These are phyloP conservation scores for Copsychus sechellarum DNA, from an alignment of 2,113 vertebrate genomes.

Conservation along the genomic window DNA sequence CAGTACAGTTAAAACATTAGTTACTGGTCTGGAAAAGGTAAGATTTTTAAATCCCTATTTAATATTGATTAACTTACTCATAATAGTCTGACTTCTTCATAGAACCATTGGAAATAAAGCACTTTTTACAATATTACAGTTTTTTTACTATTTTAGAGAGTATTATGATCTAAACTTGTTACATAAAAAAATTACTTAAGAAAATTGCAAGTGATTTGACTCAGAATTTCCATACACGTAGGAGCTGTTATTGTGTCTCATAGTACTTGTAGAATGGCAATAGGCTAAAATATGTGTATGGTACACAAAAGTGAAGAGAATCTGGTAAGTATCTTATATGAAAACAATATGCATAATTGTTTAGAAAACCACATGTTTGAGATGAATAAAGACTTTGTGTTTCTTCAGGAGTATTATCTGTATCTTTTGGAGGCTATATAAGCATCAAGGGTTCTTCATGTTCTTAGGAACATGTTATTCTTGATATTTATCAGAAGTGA, in stretches of 20 bases:
- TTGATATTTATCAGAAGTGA: background rate
- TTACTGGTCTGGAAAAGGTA: background rate
- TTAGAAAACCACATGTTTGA: background rate
- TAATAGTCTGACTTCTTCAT: background rate
- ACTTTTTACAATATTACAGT: background rate
- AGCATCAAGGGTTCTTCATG: background rate
- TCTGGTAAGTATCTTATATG: background rate
- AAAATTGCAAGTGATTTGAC: background rate
- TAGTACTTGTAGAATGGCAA: background rate
- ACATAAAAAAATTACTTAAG: background rate
- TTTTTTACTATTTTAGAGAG: background rate
- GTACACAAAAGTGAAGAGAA: background rate
- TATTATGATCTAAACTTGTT: background rate
- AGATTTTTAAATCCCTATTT: background rate
- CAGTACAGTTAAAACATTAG: background rate
- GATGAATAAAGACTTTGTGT: background rate
- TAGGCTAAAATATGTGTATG: background rate
- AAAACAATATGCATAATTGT: background rate
- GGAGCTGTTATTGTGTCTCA: background rate
- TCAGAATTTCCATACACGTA: accelerated
- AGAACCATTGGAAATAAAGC: background rate
- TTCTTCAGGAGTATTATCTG: background rate
- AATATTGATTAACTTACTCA: background rate
- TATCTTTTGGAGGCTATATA: background rate
- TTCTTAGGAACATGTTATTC: background rate